phyloP scores from a whole-genome alignment of 2,113 vertebrate species.

The Butastur rufipennis region DNA sequence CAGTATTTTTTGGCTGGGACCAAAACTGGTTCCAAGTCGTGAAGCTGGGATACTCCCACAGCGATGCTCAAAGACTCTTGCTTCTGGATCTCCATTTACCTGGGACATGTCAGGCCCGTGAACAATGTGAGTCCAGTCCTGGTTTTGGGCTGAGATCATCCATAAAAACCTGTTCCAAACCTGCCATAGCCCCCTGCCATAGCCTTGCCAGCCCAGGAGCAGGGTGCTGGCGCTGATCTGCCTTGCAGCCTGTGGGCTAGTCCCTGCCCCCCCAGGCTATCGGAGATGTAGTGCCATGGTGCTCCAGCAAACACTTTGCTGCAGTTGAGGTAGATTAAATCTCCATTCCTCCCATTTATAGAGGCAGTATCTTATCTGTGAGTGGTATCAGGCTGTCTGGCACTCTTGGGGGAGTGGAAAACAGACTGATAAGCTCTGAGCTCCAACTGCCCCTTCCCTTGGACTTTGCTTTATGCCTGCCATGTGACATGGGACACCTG shows the following conservation, averaged over 20 bases:
- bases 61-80: not conserved
- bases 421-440: not conserved
- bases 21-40: not conserved
- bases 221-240: not conserved
- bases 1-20: not conserved
- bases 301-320: not conserved
- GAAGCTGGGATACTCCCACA: not conserved
- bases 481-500: not conserved
- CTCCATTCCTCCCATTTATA: not conserved
- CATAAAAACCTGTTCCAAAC: not conserved
- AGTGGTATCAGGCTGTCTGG: not conserved
- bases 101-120: not conserved
- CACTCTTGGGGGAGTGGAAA: not conserved
- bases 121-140: not conserved
- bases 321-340: not conserved
- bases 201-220: not conserved
- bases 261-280: rapidly evolving
- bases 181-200: not conserved
- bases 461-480: not conserved
- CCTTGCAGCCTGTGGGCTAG: not conserved
- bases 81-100: not conserved
- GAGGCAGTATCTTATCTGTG: not conserved
- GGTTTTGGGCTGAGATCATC: not conserved
- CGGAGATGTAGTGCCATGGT: rapidly evolving
- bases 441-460: not conserved